Base-by-base conservation (phyloP, 1,140 invertebrate genomes). In the Atta cephalotes region DNA sequence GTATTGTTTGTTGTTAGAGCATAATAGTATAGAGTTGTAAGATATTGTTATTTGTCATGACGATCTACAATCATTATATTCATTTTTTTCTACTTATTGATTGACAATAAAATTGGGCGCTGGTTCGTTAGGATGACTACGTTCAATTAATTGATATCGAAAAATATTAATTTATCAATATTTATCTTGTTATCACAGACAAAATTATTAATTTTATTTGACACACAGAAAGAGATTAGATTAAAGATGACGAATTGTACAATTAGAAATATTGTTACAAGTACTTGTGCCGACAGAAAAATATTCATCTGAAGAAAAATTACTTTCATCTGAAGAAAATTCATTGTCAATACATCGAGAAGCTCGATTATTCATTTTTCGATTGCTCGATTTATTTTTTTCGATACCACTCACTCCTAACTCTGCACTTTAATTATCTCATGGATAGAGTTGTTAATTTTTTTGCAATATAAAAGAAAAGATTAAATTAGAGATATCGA, bases 151-250 rank as follows among this genome's bases (percentile, higher is more conserved):
- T 10, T 66, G 31, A 45, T n/a, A 66, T 66, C 65, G 21, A 45
- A n/a, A 68, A 68, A 45, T 45, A 45, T 21, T 21, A 21, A 21
- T 21, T 2, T 10, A 58, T 45, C 7, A 21, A n/a, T 56, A 6
- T 56, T 62, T 25, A 66, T 21, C 1, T 68, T 14, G 18, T 39
- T 39, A 39, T 45, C 35, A 45, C 4, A 5, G n/a, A 6, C 12
- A 68, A n/a, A 45, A 14, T 39, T 68, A 39, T 68, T 39, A 68
- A 21, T 18, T 66, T 35, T 65, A 18, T 68, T 68, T 39, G 60
- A 63, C 25, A 16, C 25, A 45, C 14, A 14, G 65, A 45, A 39
- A 35, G 18, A 66, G 18, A 66, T 63, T 63, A 66, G 63, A 66
- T 66, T 66, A 39, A 66, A 28, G 9, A n/a, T 3, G 16, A 39